Conservation (phyloP, 2,888 invertebrate species). For the Miltochrista miniata region DNA sequence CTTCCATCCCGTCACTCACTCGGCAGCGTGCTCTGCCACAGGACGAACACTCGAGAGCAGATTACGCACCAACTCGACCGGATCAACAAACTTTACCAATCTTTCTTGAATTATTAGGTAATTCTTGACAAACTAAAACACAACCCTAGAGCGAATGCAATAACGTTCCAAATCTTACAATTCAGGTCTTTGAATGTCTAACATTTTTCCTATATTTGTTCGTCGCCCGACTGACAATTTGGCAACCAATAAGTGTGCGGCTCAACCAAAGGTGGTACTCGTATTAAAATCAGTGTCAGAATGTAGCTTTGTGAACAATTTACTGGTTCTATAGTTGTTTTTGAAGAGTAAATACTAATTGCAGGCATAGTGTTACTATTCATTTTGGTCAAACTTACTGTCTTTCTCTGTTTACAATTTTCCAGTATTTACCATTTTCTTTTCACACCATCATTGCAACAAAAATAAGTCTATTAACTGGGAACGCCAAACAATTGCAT, state of each 20-base stretch:
- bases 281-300: slow-evolving; percentile 14
- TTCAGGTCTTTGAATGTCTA: not conserved
- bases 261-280: slow-evolving; percentile 11
- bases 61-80: slow-evolving; percentile 54
- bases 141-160: slow-evolving; percentile 13
- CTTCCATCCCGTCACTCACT: slow-evolving; percentile 38
- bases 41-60: slow-evolving; percentile 57
- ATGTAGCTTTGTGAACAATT: not conserved
- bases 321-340: too few relatives aligned
- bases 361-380: too few relatives aligned
- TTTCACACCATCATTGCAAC: too few relatives aligned
- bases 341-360: too few relatives aligned
- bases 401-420: too few relatives aligned
- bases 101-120: slow-evolving; percentile 54
- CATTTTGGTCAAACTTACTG: too few relatives aligned
- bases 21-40: slow-evolving; percentile 21
- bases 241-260: slow-evolving; percentile 45
- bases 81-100: slow-evolving; percentile 62
- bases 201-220: slow-evolving; percentile 51
- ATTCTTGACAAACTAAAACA: slow-evolving; percentile 9
- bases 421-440: too few relatives aligned
- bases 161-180: slow-evolving; percentile 19
- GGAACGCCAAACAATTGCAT: too few relatives aligned
- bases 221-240: slow-evolving; percentile 38
- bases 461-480: too few relatives aligned